Percentiles rank a stretch among this genome's conserved stretches.
Evolutionary conservation across 2,888 invertebrate genomes (phyloP).

Genomic region (Tuberolachnus salignus): DNA sequence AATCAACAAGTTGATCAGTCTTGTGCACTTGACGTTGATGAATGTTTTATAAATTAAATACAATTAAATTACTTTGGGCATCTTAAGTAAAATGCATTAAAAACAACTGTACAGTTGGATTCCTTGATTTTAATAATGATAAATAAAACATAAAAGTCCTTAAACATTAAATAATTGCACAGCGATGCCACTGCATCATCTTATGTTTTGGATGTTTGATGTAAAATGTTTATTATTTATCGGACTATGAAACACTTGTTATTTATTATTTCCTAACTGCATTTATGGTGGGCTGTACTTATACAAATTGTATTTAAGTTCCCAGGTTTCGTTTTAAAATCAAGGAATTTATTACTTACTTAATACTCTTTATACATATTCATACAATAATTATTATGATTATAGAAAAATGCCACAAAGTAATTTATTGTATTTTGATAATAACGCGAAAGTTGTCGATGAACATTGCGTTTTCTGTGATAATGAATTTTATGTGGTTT

Average conservation of each 20-base stretch:
- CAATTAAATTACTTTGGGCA: neutral
- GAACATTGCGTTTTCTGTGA: conserved; percentile 20
- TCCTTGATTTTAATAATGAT: conserved; percentile 17
- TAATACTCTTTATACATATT: neutral
- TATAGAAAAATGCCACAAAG: neutral
- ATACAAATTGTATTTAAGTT: too few species aligned
- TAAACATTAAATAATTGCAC: too few species aligned
- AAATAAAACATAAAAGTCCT: neutral
- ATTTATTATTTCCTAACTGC: too few species aligned
- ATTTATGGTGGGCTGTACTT: too few species aligned
- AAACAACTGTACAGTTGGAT: neutral
- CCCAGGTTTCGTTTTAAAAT: conserved; percentile 2
- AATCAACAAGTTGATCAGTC: neutral
- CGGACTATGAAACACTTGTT: too few species aligned
- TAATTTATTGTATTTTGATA: conserved; percentile 5
- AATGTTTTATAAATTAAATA: conserved; percentile 11
- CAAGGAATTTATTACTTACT: conserved; percentile 9
- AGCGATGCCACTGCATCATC: too few species aligned
- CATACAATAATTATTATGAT: neutral
- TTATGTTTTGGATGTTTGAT: too few species aligned
- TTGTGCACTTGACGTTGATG: conserved; percentile 7
- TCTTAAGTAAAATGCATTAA: neutral
- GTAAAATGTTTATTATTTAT: too few species aligned
- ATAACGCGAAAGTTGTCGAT: neutral
- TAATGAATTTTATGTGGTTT: conserved; percentile 3